Evolutionary conservation across 1,140 invertebrate genomes (phyloP).

Genomic region (Polyergus mexicanus): DNA sequence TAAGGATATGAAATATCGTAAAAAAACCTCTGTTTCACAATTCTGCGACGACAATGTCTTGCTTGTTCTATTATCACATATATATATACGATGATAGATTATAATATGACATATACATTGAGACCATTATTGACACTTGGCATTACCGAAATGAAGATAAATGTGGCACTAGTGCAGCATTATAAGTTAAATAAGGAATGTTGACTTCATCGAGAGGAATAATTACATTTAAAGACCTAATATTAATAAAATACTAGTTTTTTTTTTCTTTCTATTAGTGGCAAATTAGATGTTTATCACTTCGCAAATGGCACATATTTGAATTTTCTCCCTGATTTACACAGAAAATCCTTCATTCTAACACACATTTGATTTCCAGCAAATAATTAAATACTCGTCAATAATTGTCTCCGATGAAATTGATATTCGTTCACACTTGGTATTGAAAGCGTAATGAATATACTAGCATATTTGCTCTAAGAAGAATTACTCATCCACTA

Average conservation of each 20-base stretch:
- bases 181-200: slow-evolving; percentile 41
- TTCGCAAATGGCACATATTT: slow-evolving; percentile 49
- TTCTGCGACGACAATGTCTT: slow-evolving; percentile 52
- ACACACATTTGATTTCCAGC: slow-evolving; percentile 8
- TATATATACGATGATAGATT: slow-evolving; percentile 67
- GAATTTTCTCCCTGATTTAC: slow-evolving; percentile 17
- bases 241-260: slow-evolving; percentile 15
- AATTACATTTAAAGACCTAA: slow-evolving; percentile 46
- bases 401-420: slow-evolving; percentile 58
- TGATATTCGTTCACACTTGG: slow-evolving; percentile 46
- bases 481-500: slow-evolving; percentile 54
- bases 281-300: slow-evolving; percentile 2
- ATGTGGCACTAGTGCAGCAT: slow-evolving; percentile 57
- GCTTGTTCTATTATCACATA: slow-evolving; percentile 67
- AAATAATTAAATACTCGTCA: slow-evolving; percentile 57
- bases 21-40: slow-evolving; percentile 59
- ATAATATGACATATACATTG: slow-evolving; percentile 67
- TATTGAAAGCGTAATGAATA: slow-evolving; percentile 32
- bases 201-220: slow-evolving; percentile 15
- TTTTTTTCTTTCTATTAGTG: slow-evolving; percentile 22
- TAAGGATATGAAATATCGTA: slow-evolving; percentile 60
- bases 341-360: slow-evolving; percentile 36
- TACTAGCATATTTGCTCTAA: slow-evolving; percentile 45
- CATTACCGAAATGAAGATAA: slow-evolving; percentile 41
- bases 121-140: slow-evolving; percentile 66